A percentile compares a stretch with the other conserved stretches of the same genome.
phyloP scores from a whole-genome alignment of 2,113 vertebrate species.

The Saccopteryx bilineata region DNA sequence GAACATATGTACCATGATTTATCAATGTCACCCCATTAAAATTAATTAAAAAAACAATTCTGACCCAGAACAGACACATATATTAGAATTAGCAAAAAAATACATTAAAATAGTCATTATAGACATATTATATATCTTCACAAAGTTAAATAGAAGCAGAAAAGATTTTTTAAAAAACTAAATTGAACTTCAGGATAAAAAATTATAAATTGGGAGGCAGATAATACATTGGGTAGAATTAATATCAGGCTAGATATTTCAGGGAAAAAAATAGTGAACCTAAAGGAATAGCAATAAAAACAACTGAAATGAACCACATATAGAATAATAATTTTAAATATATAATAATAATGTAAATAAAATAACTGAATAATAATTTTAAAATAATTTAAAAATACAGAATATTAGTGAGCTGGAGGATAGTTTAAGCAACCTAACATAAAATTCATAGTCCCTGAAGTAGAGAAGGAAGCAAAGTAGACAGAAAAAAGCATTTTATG shows the following conservation, averaged over 20 bases:
- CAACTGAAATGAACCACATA: neutral
- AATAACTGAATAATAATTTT: neutral
- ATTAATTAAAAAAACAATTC: neutral
- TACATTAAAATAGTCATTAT: neutral
- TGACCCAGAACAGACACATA: neutral
- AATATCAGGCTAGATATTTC: neutral
- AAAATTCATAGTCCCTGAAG: neutral
- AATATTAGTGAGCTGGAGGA: neutral
- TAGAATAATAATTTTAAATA: neutral
- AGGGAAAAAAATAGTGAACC: neutral
- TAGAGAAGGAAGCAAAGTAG: neutral
- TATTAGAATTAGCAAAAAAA: neutral
- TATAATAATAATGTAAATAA: neutral
- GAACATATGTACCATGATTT: no score
- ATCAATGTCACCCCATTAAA: no score
- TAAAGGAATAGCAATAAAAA: neutral
- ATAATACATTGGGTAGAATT: neutral
- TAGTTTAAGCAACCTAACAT: neutral
- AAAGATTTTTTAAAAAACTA: neutral
- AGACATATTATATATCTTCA: neutral
- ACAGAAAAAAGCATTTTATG: neutral
- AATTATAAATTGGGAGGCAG: neutral
- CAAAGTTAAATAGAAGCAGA: neutral
- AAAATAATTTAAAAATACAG: neutral
- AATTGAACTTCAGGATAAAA: neutral